Evolutionary conservation across 1,140 invertebrate genomes (phyloP).

Genomic region (Drosophila kohkoa): DNA sequence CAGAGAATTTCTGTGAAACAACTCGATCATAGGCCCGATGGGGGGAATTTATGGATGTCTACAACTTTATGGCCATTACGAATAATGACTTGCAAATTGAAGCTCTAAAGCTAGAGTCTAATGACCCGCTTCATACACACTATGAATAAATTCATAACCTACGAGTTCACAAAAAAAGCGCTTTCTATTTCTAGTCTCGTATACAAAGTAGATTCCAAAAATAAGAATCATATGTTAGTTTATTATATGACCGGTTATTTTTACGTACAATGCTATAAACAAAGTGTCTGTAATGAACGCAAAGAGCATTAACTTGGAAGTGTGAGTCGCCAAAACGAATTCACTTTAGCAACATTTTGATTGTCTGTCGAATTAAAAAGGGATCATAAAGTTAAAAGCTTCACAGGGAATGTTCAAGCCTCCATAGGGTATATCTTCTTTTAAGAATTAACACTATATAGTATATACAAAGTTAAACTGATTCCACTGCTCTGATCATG

Average conservation of each 20-base stretch:
- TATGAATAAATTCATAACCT: slow-evolving; percentile 15
- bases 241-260: slow-evolving; percentile 3
- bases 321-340: not conserved
- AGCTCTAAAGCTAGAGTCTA: slow-evolving; percentile 2
- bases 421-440: not conserved
- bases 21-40: not conserved
- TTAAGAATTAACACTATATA: no score
- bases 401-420: not conserved
- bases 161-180: slow-evolving; percentile 1
- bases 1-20: not conserved
- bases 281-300: not conserved
- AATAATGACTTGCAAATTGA: slow-evolving; percentile 36
- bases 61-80: slow-evolving; percentile 16
- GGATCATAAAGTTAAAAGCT: not conserved
- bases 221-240: not conserved
- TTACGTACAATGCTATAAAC: not conserved
- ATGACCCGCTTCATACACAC: slow-evolving; percentile 13
- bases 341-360: not conserved
- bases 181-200: slow-evolving; percentile 19
- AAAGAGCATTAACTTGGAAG: not conserved
- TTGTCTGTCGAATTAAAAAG: not conserved
- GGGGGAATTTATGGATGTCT: not conserved
- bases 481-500: not conserved
- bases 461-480: not conserved
- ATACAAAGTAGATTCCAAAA: not conserved